Base-by-base conservation (phyloP, 2,113 vertebrate genomes). In the Monopterus albus region DNA sequence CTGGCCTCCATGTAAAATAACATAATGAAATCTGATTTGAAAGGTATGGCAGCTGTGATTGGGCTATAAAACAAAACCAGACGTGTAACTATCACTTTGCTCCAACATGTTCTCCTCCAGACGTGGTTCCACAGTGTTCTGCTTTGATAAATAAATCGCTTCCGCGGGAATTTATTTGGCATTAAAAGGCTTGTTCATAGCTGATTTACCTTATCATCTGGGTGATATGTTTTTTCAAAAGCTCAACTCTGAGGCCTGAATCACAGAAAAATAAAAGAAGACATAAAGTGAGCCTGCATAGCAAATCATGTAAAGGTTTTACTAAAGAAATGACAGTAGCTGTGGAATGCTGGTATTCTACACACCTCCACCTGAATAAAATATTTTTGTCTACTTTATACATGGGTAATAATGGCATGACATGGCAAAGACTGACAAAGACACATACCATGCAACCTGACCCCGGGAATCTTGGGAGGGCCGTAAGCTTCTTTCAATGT, bases 131-230 rank as follows among this genome's bases (percentile, higher is more conserved):
- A 29, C 45, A 9, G n/a, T 11, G 50, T 39, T 64, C 45, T 6
- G 21, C 75, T 61, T 79, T 63, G 43, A 79, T 20, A 50, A 75
- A 53, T 75, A 79, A 73, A 58, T 35, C 28, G 31, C 53, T 38
- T 67, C 40, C 66, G 71, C 23, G 17, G 45, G 49, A 2, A 55
- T 26, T 56, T 1, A 13, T 56, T 50, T 11, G 26, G 43, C 26
- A 51, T 77, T 40, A 80, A 45, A 84, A 56, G 53, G 31, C 28
- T 59, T 68, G 42, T 62, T 82, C 45, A 78, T 8, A 42, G 73
- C 53, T 61, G 26, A 38, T 60, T 67, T 85, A 93, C 92, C 91
- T 90, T 72, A 93, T 90, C 65, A 67, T 74, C 78, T 89, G 74
- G 18, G 85, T 38, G 4, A 92, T 46, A 2, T 82, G 36, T 76